A percentile compares a stretch with the other conserved stretches of the same genome.
phyloP scores from a whole-genome alignment of 2,797 vertebrate species.

The Galago senegalensis region DNA sequence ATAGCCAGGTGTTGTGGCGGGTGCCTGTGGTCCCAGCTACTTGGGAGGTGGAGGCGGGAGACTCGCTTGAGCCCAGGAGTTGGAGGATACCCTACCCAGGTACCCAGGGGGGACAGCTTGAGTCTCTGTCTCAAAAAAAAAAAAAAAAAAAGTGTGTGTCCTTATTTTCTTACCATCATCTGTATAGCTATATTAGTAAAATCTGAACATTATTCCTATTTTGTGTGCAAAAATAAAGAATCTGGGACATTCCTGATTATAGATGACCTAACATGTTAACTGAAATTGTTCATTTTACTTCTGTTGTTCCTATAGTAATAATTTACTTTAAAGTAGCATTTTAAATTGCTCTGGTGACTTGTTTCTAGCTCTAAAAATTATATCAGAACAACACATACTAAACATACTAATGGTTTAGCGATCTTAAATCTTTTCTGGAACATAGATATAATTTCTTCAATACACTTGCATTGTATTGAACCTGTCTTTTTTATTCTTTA shows the following conservation, averaged over 20 bases:
- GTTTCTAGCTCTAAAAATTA: constrained; percentile 41
- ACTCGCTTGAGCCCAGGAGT: no score
- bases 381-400: not conserved
- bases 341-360: constrained; percentile 39
- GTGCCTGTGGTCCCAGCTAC: no score
- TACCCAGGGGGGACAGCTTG: no score
- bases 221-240: constrained; percentile 33
- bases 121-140: no score
- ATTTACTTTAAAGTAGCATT: not conserved
- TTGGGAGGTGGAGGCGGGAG: no score
- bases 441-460: not conserved
- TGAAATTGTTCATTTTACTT: not conserved
- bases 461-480: not conserved
- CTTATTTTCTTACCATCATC: not conserved
- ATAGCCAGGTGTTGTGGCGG: no score
- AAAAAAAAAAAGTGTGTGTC: not conserved
- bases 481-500: not conserved
- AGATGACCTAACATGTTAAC: not conserved
- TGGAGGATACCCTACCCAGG: no score
- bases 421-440: constrained; percentile 20
- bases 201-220: constrained; percentile 38
- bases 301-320: constrained; percentile 2
- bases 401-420: not conserved
- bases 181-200: constrained; percentile 5
- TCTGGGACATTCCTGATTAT: not conserved